phyloP scores from a whole-genome alignment of 2,113 vertebrate genomes.

The Poeciliopsis turrubarensis region DNA sequence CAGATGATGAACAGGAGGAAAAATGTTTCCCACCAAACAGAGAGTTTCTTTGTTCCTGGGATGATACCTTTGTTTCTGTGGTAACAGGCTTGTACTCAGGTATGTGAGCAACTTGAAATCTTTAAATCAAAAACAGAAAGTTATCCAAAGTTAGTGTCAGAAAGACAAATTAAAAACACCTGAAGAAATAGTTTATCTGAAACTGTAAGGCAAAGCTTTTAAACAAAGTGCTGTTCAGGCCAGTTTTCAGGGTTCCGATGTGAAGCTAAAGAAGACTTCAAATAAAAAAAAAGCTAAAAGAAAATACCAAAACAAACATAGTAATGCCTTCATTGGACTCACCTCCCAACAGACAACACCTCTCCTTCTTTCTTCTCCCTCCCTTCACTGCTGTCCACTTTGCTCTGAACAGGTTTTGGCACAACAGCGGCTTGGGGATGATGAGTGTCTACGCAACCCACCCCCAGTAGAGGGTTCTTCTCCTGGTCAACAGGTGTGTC shows the following conservation, averaged over 20 bases:
- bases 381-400: slow-evolving; percentile 35
- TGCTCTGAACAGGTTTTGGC: slow-evolving; percentile 58
- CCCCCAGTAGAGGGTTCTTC: slow-evolving; percentile 72
- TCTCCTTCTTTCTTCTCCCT: slow-evolving; percentile 74
- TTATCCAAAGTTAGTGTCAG: neutral
- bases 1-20: slow-evolving; percentile 55
- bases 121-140: slow-evolving; percentile 50
- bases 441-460: slow-evolving; percentile 43
- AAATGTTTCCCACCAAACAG: slow-evolving; percentile 74
- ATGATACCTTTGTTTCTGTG: slow-evolving; percentile 55
- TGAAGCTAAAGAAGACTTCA: neutral
- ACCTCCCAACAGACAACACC: slow-evolving; percentile 93
- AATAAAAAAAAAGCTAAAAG: neutral
- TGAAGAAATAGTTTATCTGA: too few relatives aligned
- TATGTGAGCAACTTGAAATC: slow-evolving; percentile 95
- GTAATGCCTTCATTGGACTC: slow-evolving; percentile 35
- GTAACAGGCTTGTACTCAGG: slow-evolving; percentile 82
- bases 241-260: neutral
- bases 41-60: slow-evolving; percentile 68
- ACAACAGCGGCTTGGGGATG: slow-evolving; percentile 37
- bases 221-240: neutral
- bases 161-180: neutral
- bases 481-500: slow-evolving; percentile 35
- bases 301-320: too few relatives aligned
- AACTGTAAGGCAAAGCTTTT: neutral